Percentiles rank a stretch among this genome's conserved stretches.
Evolutionary conservation across 2,797 vertebrate species (phyloP).

Genomic region (Gallinago nigripennis): DNA sequence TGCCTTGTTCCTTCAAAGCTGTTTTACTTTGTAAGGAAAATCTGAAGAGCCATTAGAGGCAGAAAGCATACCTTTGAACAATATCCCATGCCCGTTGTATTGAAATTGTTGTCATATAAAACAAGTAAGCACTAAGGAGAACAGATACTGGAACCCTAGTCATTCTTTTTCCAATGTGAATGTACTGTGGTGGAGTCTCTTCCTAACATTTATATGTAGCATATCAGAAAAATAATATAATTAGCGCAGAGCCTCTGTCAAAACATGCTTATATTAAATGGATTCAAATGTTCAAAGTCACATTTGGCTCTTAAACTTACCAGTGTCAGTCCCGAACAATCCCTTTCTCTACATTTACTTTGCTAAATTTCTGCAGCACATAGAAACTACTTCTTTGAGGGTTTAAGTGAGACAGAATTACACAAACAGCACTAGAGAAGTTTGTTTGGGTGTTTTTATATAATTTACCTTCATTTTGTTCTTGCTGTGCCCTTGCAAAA

Average conservation of each 20-base stretch:
- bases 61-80: not conserved
- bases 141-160: not conserved
- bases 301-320: not conserved
- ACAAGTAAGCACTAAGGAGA: not conserved
- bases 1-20: not conserved
- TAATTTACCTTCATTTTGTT: not conserved
- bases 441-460: not conserved
- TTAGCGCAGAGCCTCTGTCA: not conserved
- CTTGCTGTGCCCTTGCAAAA: not conserved
- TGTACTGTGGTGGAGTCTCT: not conserved
- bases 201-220: not conserved
- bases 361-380: not conserved
- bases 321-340: not conserved
- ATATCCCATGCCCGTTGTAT: not conserved
- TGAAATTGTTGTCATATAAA: not conserved
- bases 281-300: not conserved
- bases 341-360: not conserved
- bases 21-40: not conserved
- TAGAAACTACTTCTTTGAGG: not conserved
- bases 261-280: not conserved
- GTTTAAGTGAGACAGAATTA: not conserved
- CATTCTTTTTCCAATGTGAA: not conserved
- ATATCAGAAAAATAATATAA: not conserved
- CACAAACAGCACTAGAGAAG: not conserved
- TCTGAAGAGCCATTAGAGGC: not conserved